Base-by-base conservation (phyloP, 2,797 vertebrate species). In the Brotula barbata region DNA sequence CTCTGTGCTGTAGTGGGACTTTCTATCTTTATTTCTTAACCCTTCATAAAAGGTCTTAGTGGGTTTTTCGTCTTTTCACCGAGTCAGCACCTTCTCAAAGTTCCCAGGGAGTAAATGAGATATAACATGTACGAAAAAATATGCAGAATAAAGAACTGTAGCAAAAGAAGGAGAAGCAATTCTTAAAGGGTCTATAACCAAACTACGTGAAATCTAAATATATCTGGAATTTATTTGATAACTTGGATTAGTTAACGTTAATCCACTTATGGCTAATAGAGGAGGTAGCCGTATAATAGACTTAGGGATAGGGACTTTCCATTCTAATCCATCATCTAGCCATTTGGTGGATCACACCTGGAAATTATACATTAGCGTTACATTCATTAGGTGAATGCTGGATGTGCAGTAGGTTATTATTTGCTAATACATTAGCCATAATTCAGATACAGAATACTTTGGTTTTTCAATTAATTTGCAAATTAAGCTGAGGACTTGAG, bases 61-160 rank as follows among this genome's bases (percentile, higher is more conserved):
- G 44, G 54, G 70, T 56, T 63, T 53, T 60, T 25, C 34, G 8
- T 51, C 23, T 64, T 62, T 62, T 57, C 54, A 23, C 37, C 6
- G 7, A n/a, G 36, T 73, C 59, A 72, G 74, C 74, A 72, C 48
- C 77, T 81, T 75, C 8, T 43, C 33, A 37, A 60, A 77, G 52
- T 75, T 75, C 22, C 53, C 47, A 57, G 51, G 39, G 28, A 58
- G 55, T 48, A 75, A 73, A 68, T 73, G 63, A 75, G 71, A 74
- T 57, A 57, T 77, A 67, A 83, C 81, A 76, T 85, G 81, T 75
- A 41, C 64, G 58, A 67, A 73, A 65, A 55, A 73, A 69, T 47
- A 60, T 51, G 71, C 69, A 63, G 53, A 71, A 60, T 36, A 46
- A 48, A 78, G 55, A 50, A 59, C 19, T 39, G 34, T 41, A 48